Evolutionary conservation across 2,888 invertebrate genomes (phyloP), one percentile per base, ranked within the genome.

Genomic region (Drosophila bunnanda): DNA sequence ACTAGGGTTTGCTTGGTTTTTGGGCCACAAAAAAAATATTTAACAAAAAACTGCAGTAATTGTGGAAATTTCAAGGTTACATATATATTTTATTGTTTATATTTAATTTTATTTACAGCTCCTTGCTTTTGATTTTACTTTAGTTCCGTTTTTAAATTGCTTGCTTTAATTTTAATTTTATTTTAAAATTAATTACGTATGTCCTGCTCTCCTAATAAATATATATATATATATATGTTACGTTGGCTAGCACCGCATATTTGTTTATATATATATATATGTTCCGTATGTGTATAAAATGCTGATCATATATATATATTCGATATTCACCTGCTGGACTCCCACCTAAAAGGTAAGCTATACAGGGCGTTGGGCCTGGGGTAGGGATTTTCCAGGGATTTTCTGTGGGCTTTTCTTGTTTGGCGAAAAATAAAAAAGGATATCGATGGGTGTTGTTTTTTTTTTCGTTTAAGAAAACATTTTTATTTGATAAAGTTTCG

Each of bases 401-500:
- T 48, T 48, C 48, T 48, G 30, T 48, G 17, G 48, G 48, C 12
- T 7, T 32, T 71, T 46, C 41, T 34, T 20, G 15, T 39, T 56
- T 70, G 17, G 57, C 43, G 56, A 52, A 57, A 79, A 81, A 84
- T 75, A 52, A 80, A 79, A 75, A 79, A 82, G 75, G 81, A 68
- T 78, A 70, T 84, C 84, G 82, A 76, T 87, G 78, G 87, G 87
- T 74, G n/a, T 28, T 46, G 15, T 28, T 46, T 78, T 76, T 76
- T 75, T 79, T 86, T 87, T 88, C 59, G 78, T 82, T 85, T 78
- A 82, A 83, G 73, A 86, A 83, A 83, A 86, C 83, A 86, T 79
- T 80, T 84, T 88, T 87, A 80, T 88, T 86, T 88, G 80, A 84
- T 83, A 88, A 88, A 86, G 78, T 81, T 88, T 83, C 76, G 79